Evolutionary conservation across 1,140 invertebrate genomes (phyloP).

Genomic region (Latrodectus geometricus): DNA sequence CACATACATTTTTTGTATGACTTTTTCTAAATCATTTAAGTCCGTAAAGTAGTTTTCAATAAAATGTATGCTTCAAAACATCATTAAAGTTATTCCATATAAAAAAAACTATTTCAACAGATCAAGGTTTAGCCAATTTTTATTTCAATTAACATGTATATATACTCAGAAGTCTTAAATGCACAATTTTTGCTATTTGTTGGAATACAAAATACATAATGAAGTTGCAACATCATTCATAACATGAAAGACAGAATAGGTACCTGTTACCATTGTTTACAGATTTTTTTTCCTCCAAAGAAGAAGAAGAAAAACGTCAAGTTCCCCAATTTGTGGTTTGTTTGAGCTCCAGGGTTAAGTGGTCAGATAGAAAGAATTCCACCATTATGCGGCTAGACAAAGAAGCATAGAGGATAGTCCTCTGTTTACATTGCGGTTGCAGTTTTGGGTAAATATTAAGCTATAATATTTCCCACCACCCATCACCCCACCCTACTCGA

Average conservation of each 20-base stretch:
- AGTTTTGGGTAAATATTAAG: constrained; percentile 25
- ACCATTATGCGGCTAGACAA: constrained; percentile 20
- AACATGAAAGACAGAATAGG: background rate
- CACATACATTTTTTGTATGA: no score
- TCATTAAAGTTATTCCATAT: no score
- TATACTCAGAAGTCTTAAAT: background rate
- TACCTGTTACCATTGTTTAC: constrained; percentile 25
- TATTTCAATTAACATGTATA: no score
- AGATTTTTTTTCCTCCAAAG: background rate
- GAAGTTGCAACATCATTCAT: background rate
- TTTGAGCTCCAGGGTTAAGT: constrained; percentile 42
- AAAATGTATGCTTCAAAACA: no score
- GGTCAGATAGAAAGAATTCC: constrained; percentile 22
- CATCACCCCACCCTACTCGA: background rate
- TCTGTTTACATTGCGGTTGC: constrained; percentile 45
- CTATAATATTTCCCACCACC: constrained; percentile 9
- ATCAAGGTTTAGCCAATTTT: no score
- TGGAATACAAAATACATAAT: background rate
- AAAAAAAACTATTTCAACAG: no score
- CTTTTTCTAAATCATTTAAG: no score
- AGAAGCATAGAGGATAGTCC: constrained; percentile 24
- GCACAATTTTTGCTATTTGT: background rate
- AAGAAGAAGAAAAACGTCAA: background rate
- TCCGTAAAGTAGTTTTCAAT: no score
- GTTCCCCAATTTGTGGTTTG: constrained; percentile 43